A percentile compares a stretch with the other conserved stretches of the same genome.
phyloP scores from a whole-genome alignment of 1,140 invertebrate species.

The Brachystomella parvula region DNA sequence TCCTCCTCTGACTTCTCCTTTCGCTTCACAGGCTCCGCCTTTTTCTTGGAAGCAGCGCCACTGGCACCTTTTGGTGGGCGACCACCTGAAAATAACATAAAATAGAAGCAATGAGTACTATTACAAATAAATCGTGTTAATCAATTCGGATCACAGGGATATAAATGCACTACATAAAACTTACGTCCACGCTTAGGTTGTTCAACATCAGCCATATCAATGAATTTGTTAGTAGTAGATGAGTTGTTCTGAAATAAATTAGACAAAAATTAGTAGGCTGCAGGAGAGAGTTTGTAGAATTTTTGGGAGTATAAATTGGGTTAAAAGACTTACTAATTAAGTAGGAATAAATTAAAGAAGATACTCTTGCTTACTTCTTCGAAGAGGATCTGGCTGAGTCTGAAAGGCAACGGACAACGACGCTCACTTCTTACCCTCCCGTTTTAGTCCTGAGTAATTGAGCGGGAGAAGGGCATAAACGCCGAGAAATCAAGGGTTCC shows the following conservation, averaged over 20 bases:
- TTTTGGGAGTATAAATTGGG: not conserved
- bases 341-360: not conserved
- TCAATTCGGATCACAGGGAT: not conserved
- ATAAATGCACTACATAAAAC: not conserved
- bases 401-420: too few species aligned
- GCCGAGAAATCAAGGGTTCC: too few species aligned
- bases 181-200: conserved; percentile 1
- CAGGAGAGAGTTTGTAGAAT: not conserved
- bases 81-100: not conserved
- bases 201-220: not conserved
- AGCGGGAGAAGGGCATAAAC: too few species aligned
- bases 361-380: too few species aligned
- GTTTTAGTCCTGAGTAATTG: too few species aligned
- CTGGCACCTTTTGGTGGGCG: not conserved
- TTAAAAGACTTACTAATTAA: not conserved
- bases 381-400: too few species aligned
- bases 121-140: not conserved
- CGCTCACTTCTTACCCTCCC: too few species aligned
- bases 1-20: not conserved
- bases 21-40: not conserved
- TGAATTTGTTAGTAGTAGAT: not conserved
- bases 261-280: not conserved
- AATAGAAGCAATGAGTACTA: not conserved
- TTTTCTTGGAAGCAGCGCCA: not conserved
- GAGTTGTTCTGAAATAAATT: not conserved